Percentiles rank a stretch among this genome's conserved stretches.
These are phyloP conservation scores for Orientallactaga sibirica DNA, from an alignment of 2,797 vertebrate species.

Conservation along the genomic window DNA sequence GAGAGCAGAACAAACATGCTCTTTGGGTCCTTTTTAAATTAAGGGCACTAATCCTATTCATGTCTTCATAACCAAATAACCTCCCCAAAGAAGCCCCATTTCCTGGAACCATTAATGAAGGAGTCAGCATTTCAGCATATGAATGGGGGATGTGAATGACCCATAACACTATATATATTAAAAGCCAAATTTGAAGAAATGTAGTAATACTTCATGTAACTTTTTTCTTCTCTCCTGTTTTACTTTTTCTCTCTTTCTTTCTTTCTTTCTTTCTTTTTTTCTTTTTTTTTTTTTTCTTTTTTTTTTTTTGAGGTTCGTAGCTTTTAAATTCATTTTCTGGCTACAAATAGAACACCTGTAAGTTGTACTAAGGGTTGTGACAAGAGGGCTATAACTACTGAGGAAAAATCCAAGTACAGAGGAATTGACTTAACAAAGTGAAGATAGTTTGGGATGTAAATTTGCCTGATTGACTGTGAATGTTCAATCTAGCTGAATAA, in stretches of 20 bases:
- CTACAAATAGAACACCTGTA: background rate
- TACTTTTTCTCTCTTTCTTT: no score
- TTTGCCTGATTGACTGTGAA: background rate
- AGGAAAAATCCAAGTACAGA: background rate
- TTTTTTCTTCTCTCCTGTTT: background rate
- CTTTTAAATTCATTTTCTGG: background rate
- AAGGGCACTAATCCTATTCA: no score
- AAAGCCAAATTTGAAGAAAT: background rate
- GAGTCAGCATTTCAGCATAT: background rate
- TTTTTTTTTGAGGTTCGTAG: background rate
- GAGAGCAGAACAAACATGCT: background rate
- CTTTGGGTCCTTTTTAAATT: background rate
- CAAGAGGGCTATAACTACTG: background rate
- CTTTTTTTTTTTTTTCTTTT: no score
- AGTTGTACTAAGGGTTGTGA: background rate
- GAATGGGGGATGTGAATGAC: background rate
- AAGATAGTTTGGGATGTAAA: background rate
- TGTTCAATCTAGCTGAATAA: background rate
- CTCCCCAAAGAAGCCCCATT: rapidly evolving
- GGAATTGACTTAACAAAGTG: background rate
- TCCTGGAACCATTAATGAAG: background rate
- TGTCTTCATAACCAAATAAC: background rate
- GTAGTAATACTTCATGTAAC: background rate
- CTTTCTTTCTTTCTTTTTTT: no score
- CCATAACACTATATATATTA: background rate